These are phyloP conservation scores for Drepanosiphum platanoidis DNA, from an alignment of 2,888 invertebrate species.

Conservation along the genomic window DNA sequence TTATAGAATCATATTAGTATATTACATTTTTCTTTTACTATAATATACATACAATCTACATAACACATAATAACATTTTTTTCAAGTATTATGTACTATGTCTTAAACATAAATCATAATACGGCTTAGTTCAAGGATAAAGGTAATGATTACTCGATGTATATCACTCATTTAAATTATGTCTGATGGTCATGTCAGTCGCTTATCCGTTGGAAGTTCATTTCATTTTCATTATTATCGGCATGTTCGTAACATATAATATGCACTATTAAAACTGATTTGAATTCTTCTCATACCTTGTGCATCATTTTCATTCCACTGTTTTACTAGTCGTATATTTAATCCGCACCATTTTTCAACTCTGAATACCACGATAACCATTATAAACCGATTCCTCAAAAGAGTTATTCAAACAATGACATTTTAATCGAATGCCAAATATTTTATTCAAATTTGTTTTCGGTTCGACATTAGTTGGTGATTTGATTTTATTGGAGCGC, in stretches of 20 bases:
- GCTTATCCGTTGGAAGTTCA: conserved; percentile 14
- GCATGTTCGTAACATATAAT: background rate
- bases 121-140: conserved; percentile 30
- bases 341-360: background rate
- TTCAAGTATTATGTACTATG: too few relatives aligned
- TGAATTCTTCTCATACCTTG: conserved; percentile 22
- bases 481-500: background rate
- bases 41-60: too few relatives aligned
- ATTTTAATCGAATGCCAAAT: background rate
- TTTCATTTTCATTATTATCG: conserved; percentile 33
- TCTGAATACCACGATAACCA: conserved; percentile 9
- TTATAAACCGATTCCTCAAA: conserved; percentile 5
- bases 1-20: background rate
- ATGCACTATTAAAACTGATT: background rate
- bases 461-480: background rate
- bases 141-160: conserved; percentile 32
- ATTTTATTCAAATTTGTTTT: background rate
- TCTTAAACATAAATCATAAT: conserved; percentile 5
- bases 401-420: background rate
- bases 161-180: conserved; percentile 28
- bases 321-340: conserved; percentile 9
- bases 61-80: too few relatives aligned
- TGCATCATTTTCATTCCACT: too few relatives aligned
- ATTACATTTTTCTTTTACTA: background rate
- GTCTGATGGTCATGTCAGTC: conserved; percentile 23